phyloP scores from a whole-genome alignment of 2,113 vertebrate species.

The Ammodytes dubius region DNA sequence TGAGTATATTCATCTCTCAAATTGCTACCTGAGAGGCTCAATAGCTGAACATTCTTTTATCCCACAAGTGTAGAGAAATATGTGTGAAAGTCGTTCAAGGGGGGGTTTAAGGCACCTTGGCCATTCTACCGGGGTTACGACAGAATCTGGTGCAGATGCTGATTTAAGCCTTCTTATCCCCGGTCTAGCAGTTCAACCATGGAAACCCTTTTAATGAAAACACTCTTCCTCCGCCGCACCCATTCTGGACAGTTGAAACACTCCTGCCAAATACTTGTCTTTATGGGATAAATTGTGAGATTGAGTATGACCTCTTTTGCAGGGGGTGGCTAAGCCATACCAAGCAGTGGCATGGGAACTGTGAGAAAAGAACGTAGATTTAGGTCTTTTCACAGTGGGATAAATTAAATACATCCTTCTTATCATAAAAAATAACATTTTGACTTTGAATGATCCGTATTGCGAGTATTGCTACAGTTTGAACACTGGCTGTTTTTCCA shows the following conservation, averaged over 20 bases:
- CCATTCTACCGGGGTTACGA: conserved; percentile 77
- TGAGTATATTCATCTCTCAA: conserved; percentile 84
- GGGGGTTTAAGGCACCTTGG: conserved; percentile 74
- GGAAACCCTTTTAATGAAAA: conserved; percentile 84
- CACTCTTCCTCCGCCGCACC: conserved; percentile 68
- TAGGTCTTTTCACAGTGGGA: conserved; percentile 35
- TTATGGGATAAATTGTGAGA: conserved; percentile 83
- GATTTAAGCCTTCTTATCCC: conserved; percentile 85
- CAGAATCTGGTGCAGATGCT: conserved; percentile 82
- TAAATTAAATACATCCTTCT: conserved; percentile 32
- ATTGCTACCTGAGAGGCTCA: conserved; percentile 75
- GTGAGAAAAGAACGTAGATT: conserved; percentile 52
- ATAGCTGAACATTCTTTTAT: conserved; percentile 71
- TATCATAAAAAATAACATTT: not conserved
- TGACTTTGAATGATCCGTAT: conserved; percentile 32
- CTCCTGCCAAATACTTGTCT: conserved; percentile 79
- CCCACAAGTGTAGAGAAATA: conserved; percentile 67
- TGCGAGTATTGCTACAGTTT: conserved; percentile 14
- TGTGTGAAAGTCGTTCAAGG: conserved; percentile 78
- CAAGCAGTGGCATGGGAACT: conserved; percentile 82
- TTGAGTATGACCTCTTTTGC: conserved; percentile 82
- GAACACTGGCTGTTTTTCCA: conserved; percentile 14
- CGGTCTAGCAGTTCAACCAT: conserved; percentile 76
- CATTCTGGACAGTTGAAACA: conserved; percentile 77
- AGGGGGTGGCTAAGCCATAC: conserved; percentile 70